Evolutionary conservation across 2,888 invertebrate species (phyloP), one percentile per base, ranked within the genome.

Genomic region (Caenorhabditis panamensis): DNA sequence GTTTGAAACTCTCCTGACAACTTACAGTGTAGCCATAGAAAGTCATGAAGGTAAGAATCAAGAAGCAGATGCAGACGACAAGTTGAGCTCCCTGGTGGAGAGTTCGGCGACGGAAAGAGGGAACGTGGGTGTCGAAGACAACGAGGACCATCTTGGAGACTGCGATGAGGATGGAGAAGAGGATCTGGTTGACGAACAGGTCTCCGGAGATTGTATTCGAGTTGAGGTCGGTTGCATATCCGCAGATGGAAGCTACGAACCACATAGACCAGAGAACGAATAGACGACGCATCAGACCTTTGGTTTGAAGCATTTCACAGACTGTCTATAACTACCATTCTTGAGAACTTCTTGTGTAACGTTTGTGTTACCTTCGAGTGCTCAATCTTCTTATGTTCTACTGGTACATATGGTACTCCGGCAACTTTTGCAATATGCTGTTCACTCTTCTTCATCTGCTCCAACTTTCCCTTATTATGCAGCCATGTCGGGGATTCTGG

Each of bases 401-500:
- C 76, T 11, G 88, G 88, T 16, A 84, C 79, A 64, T 88, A 89
- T 13, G 78, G 67, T 0, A 89, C 69, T 9, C 90, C 90, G 18
- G 89, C 89, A 18, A 89, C 56, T 51, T 78, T 69, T 1, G 90
- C 90, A 44, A 89, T 87, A 53, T 86, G 84, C 59, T 83, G 78
- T 71, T 90, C 90, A 41, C 86, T 86, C 22, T 78, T 73, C 13
- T 83, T 82, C 90, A 90, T 90, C n/a, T 87, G 81, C 20, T 86
- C 84, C 37, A 86, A 51, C 28, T 20, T 63, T 58, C 62, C 85
- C 62, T 88, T 88, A 62, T 88, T 84, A 53, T 90, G 88, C 16
- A 90, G 87, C 90, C 90, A 90, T 2, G 89, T 90, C 9, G 90
- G 90, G 63, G 88, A 88, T 63, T 90, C 90, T 8, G 90, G 90